phyloP scores from a whole-genome alignment of 1,140 invertebrate genomes.

The Rhagoletis zephyria region DNA sequence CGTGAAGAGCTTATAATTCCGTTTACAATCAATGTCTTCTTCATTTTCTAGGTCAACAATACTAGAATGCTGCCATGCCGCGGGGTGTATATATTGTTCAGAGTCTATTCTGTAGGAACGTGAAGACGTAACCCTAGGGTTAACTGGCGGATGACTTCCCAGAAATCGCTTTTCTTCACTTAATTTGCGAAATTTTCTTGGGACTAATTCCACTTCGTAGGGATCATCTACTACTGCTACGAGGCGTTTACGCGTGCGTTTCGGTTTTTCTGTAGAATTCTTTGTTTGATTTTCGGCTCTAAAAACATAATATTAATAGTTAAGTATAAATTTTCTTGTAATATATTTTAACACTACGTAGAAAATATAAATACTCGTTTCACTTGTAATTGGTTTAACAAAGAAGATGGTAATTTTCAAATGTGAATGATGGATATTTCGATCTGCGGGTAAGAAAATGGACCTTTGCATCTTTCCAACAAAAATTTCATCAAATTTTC shows the following conservation, averaged over 20 bases:
- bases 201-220: conserved; percentile 61
- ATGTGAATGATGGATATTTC: too few species aligned
- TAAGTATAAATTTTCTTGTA: too few species aligned
- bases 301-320: not conserved
- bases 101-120: conserved; percentile 58
- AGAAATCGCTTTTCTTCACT: conserved; percentile 64
- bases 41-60: conserved; percentile 67
- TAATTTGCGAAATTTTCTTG: conserved; percentile 63
- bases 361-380: too few species aligned
- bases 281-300: not conserved
- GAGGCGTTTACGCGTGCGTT: conserved; percentile 53
- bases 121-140: conserved; percentile 59
- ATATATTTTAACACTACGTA: too few species aligned
- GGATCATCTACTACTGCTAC: conserved; percentile 59
- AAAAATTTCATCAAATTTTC: too few species aligned
- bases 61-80: conserved; percentile 62
- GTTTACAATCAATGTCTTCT: conserved; percentile 66
- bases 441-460: too few species aligned
- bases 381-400: too few species aligned
- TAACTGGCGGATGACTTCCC: not conserved
- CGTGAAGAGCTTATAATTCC: conserved; percentile 69
- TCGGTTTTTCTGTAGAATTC: conserved; percentile 42
- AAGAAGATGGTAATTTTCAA: too few species aligned
- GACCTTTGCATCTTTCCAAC: too few species aligned
- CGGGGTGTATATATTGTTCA: conserved; percentile 66